These are phyloP conservation scores for Neodiprion lecontei DNA, from an alignment of 1,140 invertebrate species.

Conservation along the genomic window DNA sequence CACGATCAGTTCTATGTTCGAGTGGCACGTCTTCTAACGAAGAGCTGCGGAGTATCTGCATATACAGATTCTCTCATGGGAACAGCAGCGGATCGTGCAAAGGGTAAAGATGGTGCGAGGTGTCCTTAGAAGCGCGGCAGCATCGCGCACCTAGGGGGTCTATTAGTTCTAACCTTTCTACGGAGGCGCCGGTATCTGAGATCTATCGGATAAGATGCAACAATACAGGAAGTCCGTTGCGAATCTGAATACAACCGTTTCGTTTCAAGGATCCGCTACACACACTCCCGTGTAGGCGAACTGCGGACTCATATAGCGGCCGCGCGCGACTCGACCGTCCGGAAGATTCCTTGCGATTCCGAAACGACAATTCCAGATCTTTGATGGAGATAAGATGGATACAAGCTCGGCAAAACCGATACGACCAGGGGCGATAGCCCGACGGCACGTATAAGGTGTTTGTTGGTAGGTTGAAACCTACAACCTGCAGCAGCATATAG, in stretches of 20 bases:
- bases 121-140: conserved; percentile 27
- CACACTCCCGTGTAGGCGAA: neutral
- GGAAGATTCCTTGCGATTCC: conserved; percentile 19
- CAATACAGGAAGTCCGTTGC: conserved; percentile 37
- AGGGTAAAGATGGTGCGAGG: conserved; percentile 47
- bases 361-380: conserved; percentile 27
- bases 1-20: no score
- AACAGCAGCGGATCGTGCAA: conserved; percentile 35
- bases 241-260: conserved; percentile 45
- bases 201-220: conserved; percentile 49
- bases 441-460: conserved; percentile 35
- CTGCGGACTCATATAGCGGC: neutral
- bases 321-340: neutral
- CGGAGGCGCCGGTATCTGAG: conserved; percentile 42
- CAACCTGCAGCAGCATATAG: neutral
- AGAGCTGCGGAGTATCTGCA: no score
- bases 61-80: no score
- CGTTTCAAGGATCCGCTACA: conserved; percentile 37
- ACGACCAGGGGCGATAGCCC: conserved; percentile 27
- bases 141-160: conserved; percentile 42
- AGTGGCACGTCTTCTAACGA: no score
- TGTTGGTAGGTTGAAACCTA: conserved; percentile 15
- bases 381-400: conserved; percentile 38
- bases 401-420: conserved; percentile 26
- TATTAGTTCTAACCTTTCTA: conserved; percentile 44